Evolutionary conservation across 2,113 vertebrate genomes (phyloP).

Genomic region (Merops nubicus): DNA sequence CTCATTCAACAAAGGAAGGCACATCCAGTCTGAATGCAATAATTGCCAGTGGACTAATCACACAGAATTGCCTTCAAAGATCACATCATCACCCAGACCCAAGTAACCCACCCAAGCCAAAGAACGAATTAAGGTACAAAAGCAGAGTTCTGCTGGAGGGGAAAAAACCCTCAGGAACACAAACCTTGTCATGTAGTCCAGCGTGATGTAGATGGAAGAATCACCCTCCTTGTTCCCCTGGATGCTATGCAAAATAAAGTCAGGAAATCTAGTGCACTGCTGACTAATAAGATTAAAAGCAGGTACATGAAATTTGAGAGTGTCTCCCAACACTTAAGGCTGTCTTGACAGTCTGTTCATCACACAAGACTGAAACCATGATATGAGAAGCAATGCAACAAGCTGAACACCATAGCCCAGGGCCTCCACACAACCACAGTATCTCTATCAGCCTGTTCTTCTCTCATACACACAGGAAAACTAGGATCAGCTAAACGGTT

Average conservation of each 20-base stretch:
- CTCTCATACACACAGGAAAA: background rate
- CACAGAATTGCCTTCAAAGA: background rate
- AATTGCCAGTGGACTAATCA: background rate
- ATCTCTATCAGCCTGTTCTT: background rate
- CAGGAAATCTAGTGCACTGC: background rate
- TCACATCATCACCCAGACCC: background rate
- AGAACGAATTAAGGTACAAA: background rate
- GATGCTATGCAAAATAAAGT: constrained; percentile 10
- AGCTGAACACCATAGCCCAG: background rate
- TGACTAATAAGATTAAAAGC: constrained; percentile 25
- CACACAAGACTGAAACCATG: background rate
- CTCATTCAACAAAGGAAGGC: background rate
- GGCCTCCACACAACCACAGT: background rate
- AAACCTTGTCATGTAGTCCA: background rate
- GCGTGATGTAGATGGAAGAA: background rate
- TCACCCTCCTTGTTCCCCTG: background rate
- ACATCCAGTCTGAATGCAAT: background rate
- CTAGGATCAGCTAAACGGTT: background rate
- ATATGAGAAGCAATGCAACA: background rate
- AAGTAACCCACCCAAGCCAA: background rate
- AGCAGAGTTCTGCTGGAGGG: background rate
- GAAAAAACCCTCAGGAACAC: background rate
- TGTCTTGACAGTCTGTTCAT: constrained; percentile 4
- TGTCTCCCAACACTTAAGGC: background rate
- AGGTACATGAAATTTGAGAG: constrained; percentile 15